These are phyloP conservation scores for Abramis brama DNA, from an alignment of 2,113 vertebrate genomes.

Conservation along the genomic window DNA sequence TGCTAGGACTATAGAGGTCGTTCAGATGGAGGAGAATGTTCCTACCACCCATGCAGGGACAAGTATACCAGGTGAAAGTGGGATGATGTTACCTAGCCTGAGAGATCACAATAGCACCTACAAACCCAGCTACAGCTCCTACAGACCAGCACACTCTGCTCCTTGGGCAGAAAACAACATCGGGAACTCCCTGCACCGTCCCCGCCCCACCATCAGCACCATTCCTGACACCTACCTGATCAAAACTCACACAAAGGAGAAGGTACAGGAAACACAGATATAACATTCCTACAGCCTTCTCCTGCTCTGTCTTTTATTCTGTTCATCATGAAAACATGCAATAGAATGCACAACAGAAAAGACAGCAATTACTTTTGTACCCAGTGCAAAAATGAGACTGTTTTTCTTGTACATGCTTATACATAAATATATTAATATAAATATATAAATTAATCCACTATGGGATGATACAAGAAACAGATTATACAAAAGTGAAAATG, in stretches of 20 bases:
- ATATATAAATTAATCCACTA: conserved; percentile 83
- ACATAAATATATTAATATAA: conserved; percentile 80
- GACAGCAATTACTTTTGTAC: conserved; percentile 88
- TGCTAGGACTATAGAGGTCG: conserved; percentile 91
- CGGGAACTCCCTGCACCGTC: conserved; percentile 89
- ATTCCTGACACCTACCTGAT: conserved; percentile 89
- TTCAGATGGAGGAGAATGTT: conserved; percentile 92
- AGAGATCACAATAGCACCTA: conserved; percentile 91
- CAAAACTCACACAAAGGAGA: conserved; percentile 95
- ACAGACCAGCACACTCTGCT: conserved; percentile 88
- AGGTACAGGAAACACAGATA: conserved; percentile 99
- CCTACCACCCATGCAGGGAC: conserved; percentile 77
- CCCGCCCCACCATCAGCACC: conserved; percentile 85
- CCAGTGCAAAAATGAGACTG: conserved; percentile 86
- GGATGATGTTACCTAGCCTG: conserved; percentile 84
- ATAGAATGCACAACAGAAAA: conserved; percentile 91
- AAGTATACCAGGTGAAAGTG: conserved; percentile 85
- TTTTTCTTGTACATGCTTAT: conserved; percentile 82
- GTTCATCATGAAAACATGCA: conserved; percentile 80
- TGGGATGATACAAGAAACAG: conserved; percentile 86
- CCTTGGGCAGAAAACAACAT: conserved; percentile 93
- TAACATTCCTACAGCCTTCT: conserved; percentile 77
- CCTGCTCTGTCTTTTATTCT: conserved; percentile 58
- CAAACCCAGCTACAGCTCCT: conserved; percentile 88
- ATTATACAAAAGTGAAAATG: conserved; percentile 85